Evolutionary conservation across 2,797 vertebrate genomes (phyloP), one percentile per base, ranked within the genome.

Genomic region (Sternarchorhynchus goeldii): DNA sequence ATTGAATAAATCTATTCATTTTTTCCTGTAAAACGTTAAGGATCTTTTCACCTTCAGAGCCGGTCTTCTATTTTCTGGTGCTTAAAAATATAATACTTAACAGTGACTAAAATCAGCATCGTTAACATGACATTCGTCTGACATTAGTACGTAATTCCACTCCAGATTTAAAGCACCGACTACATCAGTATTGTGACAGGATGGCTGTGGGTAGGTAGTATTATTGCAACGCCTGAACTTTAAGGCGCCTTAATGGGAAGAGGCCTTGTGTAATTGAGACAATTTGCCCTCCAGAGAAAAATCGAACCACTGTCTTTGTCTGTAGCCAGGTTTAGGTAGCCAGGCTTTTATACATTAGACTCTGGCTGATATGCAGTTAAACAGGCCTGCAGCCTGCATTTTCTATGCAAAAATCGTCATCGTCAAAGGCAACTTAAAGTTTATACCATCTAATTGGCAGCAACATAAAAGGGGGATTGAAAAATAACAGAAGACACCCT

Each of bases 381-480:
- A 29, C 69, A 16, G 69, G 45, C 74, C 64, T 76, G 64, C 69
- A 63, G 69, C 73, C 73, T 55, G 68, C 57, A 85, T 79, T 86
- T 78, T 71, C 80, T 82, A 81, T 83, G 73, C 67, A 80, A 87
- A 84, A 79, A 85, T 79, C 70, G 39, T 16, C 81, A 78, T 84
- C 66, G 84, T 88, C 84, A 87, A 89, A 88, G 81, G 82, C 81
- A 85, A 83, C 73, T 83, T 86, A 85, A 91, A 87, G 85, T 90
- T 89, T 88, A 87, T 86, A 87, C 82, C 82, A 85, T 81, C 82
- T 90, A 91, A 91, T 88, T 90, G 87, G 89, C 81, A 91, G 80
- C 81, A 86, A 88, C 87, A 91, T 88, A 87, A 91, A 91, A 89
- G 80, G 66, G 57, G 85, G 73, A 81, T 85, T 79, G 83, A 85